Conservation (phyloP, 2,888 invertebrate species). For the Blomia tropicalis region DNA sequence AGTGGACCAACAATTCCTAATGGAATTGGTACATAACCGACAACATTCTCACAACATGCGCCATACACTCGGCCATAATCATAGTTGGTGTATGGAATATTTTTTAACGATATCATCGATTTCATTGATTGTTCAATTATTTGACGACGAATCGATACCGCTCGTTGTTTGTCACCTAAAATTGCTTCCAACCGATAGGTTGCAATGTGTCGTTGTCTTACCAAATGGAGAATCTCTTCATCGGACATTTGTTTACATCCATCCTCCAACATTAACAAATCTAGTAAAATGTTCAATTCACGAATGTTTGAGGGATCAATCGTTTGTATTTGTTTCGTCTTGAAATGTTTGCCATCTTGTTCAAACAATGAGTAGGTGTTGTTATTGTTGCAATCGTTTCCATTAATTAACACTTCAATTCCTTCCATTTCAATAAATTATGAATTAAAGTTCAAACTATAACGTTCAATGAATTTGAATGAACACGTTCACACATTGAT, state of each 20-base stretch:
- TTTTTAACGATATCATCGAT: conserved; percentile 34
- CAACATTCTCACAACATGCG: conserved; percentile 92
- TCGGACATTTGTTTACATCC: conserved; percentile 46
- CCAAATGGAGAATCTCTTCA: conserved; percentile 63
- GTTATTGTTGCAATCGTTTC: too few relatives aligned
- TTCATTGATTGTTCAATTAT: conserved; percentile 42
- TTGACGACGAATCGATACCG: conserved; percentile 61
- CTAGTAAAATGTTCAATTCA: neutral
- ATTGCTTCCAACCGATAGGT: conserved; percentile 70
- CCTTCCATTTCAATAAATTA: too few relatives aligned
- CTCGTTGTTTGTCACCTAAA: conserved; percentile 63
- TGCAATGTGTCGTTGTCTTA: conserved; percentile 62
- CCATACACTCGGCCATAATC: conserved; percentile 74
- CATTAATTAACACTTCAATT: too few relatives aligned
- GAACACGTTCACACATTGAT: too few relatives aligned
- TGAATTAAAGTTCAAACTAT: too few relatives aligned
- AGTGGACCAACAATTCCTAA: conserved; percentile 91
- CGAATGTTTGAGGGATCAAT: too few relatives aligned
- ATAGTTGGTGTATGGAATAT: conserved; percentile 66
- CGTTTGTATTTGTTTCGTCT: too few relatives aligned
- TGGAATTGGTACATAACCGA: conserved; percentile 89
- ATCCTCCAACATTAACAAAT: conserved; percentile 19
- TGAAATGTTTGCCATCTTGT: too few relatives aligned
- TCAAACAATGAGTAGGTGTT: too few relatives aligned
- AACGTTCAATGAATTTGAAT: too few relatives aligned